Base-by-base conservation (phyloP, 2,113 vertebrate genomes). In the Archocentrus centrarchus region DNA sequence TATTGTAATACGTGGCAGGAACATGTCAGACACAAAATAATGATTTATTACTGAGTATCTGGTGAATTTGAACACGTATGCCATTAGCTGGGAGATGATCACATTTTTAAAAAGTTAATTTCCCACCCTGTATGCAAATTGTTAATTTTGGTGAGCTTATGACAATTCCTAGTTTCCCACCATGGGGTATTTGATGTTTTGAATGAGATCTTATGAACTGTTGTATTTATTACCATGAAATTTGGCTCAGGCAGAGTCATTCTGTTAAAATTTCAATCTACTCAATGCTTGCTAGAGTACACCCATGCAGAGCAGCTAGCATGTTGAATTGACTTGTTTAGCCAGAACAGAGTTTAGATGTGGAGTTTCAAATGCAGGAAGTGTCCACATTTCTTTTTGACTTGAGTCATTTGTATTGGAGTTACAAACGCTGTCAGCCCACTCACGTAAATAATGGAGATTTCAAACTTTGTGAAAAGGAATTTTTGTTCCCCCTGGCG, bases 41-140 rank as follows among this genome's bases (percentile, higher is more conserved):
- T 44, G n/a, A 66, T 66, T 66, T 66, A 44, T 44, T 0, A 44
- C 24, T 44, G 63, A 68, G 63, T 17, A 14, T 39, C 24, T 68
- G 63, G 44, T 68, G 44, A 47, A 47, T 68, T 27, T 68, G 64
- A 68, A 68, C 64, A 68, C 24, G 24, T 68, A n/a, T 63, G 61
- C 17, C 3, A 37, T n/a, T 47, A 39, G n/a, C 63, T 47, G 39
- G 39, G 47, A 68, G 8, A 68, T 62, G 30, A 35, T 35, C 20
- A 32, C 60, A 62, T 62, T 35, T 17, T 47, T 4, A 55, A 66
- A 11, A 27, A 47, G 22, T 47, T 27, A 68, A 44, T 68, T 47
- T 68, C 22, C 22, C 64, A 27, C 22, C 64, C 14, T 68, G 22
- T 47, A 27, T 15, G 47, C 22, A 70, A 50, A 22, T 18, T 70